phyloP scores from a whole-genome alignment of 2,888 invertebrate species.

The Andrena hattorfiana region DNA sequence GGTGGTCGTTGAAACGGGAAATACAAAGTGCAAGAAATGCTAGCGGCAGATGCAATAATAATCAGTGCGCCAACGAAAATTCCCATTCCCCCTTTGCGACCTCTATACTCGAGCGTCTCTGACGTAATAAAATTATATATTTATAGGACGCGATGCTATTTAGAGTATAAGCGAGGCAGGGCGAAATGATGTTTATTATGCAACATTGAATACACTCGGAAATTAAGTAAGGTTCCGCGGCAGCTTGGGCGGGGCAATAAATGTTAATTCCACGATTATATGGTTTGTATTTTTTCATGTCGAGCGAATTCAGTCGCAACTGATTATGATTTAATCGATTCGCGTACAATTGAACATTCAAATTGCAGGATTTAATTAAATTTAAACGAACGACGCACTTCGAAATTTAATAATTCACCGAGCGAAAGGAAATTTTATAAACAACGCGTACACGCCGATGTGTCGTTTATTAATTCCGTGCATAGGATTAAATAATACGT shows the following conservation, averaged over 20 bases:
- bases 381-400: neutral
- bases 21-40: slow-evolving; percentile 51
- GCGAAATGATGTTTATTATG: slow-evolving; percentile 48
- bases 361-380: slow-evolving; percentile 35
- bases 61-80: slow-evolving; percentile 61
- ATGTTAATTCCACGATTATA: slow-evolving; percentile 1
- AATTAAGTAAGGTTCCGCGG: slow-evolving; percentile 28
- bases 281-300: neutral
- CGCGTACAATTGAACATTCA: slow-evolving; percentile 17
- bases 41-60: slow-evolving; percentile 54
- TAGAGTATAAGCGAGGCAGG: slow-evolving; percentile 59
- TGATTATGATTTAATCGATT: slow-evolving; percentile 8
- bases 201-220: slow-evolving; percentile 44
- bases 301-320: neutral
- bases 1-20: slow-evolving; percentile 20
- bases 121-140: slow-evolving; percentile 68
- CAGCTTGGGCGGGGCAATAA: slow-evolving; percentile 8
- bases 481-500: slow-evolving; percentile 52
- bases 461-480: slow-evolving; percentile 42
- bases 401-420: slow-evolving; percentile 30
- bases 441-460: neutral
- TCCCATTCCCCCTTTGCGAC: slow-evolving; percentile 43
- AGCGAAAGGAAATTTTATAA: slow-evolving; percentile 10
- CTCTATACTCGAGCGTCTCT: slow-evolving; percentile 49
- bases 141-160: slow-evolving; percentile 61